phyloP scores from a whole-genome alignment of 2,113 vertebrate species.

The Mionectes macconnelli region DNA sequence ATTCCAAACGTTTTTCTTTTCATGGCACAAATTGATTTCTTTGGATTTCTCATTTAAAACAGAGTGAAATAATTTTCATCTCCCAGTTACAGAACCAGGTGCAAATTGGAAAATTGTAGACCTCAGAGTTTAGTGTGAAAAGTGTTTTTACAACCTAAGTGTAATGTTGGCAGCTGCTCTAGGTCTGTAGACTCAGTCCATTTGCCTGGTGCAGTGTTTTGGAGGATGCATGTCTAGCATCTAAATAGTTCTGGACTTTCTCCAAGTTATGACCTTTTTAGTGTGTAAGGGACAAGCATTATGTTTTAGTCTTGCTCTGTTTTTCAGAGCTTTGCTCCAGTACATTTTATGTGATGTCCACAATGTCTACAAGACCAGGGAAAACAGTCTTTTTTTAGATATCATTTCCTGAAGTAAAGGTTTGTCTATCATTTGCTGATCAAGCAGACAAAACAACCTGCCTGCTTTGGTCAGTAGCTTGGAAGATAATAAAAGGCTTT shows the following conservation, averaged over 20 bases:
- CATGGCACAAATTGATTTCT: background rate
- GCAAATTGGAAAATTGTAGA: background rate
- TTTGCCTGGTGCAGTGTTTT: background rate
- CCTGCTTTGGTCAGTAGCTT: background rate
- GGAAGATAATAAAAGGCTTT: background rate
- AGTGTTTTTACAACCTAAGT: background rate
- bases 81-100: background rate
- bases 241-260: background rate
- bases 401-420: background rate
- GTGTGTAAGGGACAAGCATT: background rate
- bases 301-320: background rate
- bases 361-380: background rate
- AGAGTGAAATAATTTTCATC: background rate
- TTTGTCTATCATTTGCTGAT: background rate
- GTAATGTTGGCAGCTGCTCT: background rate
- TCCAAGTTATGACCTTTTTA: background rate
- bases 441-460: background rate
- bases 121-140: background rate
- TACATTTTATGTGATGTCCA: background rate
- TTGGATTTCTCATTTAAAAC: background rate
- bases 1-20: background rate
- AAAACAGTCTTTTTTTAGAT: background rate
- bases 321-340: background rate
- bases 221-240: background rate
- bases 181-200: background rate